Evolutionary conservation across 2,888 invertebrate species (phyloP).

Genomic region (Dermolepida albohirtum): DNA sequence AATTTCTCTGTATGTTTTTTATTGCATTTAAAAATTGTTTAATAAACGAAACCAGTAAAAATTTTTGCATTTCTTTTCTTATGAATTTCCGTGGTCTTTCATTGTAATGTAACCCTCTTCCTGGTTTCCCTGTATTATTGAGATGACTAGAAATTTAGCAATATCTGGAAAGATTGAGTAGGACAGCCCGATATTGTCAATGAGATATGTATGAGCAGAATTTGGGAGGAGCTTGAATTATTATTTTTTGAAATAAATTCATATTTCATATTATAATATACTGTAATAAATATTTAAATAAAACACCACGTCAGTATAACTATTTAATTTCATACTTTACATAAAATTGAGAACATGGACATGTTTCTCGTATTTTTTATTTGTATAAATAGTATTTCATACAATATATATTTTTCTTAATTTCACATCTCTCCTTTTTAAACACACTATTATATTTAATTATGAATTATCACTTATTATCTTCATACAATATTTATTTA

Average conservation of each 20-base stretch:
- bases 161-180: no score
- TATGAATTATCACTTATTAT: slow-evolving; percentile 58
- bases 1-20: not conserved
- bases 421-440: slow-evolving; percentile 39
- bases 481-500: slow-evolving; percentile 26
- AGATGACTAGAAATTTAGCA: no score
- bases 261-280: no score
- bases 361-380: slow-evolving; percentile 49
- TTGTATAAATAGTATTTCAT: slow-evolving; percentile 58
- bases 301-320: slow-evolving; percentile 53
- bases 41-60: not conserved
- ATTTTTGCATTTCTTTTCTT: not conserved
- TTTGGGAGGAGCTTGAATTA: no score
- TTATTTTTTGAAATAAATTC: no score
- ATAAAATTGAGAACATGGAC: slow-evolving; percentile 54
- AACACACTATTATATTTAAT: slow-evolving; percentile 53
- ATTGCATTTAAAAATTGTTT: not conserved
- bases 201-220: no score
- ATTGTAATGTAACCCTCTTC: no score
- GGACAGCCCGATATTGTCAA: no score
- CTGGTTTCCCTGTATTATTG: no score
- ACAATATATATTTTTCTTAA: slow-evolving; percentile 56
- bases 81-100: no score
- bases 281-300: slow-evolving; percentile 5
- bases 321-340: slow-evolving; percentile 54